Base-by-base conservation (phyloP, 2,113 vertebrate genomes). In the Otocyon megalotis region DNA sequence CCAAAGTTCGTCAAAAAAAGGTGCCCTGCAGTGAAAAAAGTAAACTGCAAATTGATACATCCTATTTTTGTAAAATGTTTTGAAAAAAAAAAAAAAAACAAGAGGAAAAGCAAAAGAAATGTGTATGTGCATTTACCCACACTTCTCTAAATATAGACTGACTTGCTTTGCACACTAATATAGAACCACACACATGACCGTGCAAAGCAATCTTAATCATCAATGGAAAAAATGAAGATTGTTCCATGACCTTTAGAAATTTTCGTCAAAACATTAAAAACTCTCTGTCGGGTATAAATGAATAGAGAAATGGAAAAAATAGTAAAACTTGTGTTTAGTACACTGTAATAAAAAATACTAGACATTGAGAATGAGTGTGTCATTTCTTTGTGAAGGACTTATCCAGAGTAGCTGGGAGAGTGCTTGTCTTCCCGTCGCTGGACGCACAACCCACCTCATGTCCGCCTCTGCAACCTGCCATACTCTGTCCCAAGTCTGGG, bases 241-340 rank as follows among this genome's bases (percentile, higher is more conserved):
- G 26, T 81, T 90, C 77, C 5, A 81, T 35, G 62, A 84, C 22
- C 37, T 96, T 96, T 32, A 90, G 67, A 94, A 85, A 43, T 43
- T n/a, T 54, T 26, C 76, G 67, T 53, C 80, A 93, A 96, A 88
- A 89, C n/a, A 67, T 74, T 85, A 74, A 88, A 83, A 90, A 82
- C 30, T 85, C 28, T 85, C 28, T 91, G 12, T 76, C 63, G 65
- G 24, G 92, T 94, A 82, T 37, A 94, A 94, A 94, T 95, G 43
- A 94, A 81, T 19, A 71, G 10, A 19, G 28, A 84, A 89, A 81
- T 92, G 28, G 76, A 72, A 87, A 81, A 72, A 84, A 69, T 3
- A 90, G 30, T 72, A 90, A 93, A 85, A 76, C 6, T 48, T 37
- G 62, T 76, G 58, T 32, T 13, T 77, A 79, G 24, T 43, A 54